Conservation (phyloP, 2,888 invertebrate species). For the Nomada lathburiana region DNA sequence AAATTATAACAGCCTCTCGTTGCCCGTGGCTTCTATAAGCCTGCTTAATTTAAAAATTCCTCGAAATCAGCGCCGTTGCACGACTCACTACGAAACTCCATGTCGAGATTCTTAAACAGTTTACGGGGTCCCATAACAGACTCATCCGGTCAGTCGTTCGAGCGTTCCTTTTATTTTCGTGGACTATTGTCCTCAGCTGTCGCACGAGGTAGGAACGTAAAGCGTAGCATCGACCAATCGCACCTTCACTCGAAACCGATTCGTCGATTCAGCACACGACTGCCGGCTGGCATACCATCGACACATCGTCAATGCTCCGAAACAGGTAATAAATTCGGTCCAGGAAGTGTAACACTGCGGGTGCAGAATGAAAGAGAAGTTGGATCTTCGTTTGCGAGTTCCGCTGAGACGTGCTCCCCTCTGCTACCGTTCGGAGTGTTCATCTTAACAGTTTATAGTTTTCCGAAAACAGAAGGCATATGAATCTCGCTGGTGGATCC, state of each 20-base stretch:
- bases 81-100: slow-evolving; percentile 21
- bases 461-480: slow-evolving; percentile 26
- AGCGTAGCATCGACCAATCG: slow-evolving; percentile 48
- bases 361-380: slow-evolving; percentile 34
- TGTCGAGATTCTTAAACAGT: slow-evolving; percentile 53
- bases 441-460: slow-evolving; percentile 42
- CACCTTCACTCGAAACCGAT: slow-evolving; percentile 43
- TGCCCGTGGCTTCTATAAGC: too few relatives aligned
- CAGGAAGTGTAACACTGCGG: slow-evolving; percentile 39
- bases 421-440: not conserved
- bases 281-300: slow-evolving; percentile 66
- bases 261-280: slow-evolving; percentile 66
- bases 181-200: slow-evolving; percentile 67
- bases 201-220: slow-evolving; percentile 37
- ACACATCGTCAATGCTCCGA: slow-evolving; percentile 73
- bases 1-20: too few relatives aligned
- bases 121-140: slow-evolving; percentile 52
- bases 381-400: slow-evolving; percentile 30
- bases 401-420: not conserved
- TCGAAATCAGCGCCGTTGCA: not conserved
- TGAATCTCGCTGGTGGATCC: slow-evolving; percentile 18
- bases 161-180: slow-evolving; percentile 65
- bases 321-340: slow-evolving; percentile 72
- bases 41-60: slow-evolving; percentile 1
- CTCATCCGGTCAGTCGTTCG: slow-evolving; percentile 43